Evolutionary conservation across 2,888 invertebrate genomes (phyloP).

Genomic region (Macroteleia sp.): DNA sequence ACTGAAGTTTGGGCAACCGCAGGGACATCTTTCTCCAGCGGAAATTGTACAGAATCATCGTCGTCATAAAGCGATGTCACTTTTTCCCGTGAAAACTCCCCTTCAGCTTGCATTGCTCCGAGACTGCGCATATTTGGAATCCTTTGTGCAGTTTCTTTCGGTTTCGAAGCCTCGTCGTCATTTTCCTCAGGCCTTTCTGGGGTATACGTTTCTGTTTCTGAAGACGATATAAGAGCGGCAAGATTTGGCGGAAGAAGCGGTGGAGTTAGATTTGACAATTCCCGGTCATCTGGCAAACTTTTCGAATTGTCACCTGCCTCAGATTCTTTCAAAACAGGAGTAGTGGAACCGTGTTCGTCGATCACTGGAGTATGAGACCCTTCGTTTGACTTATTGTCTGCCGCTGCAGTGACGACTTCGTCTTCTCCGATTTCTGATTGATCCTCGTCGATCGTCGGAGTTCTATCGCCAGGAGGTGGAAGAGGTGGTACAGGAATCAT

Average conservation of each 20-base stretch:
- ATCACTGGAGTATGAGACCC: constrained; percentile 38
- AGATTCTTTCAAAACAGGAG: neutral
- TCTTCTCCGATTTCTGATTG: constrained; percentile 9
- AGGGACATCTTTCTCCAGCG: constrained; percentile 72
- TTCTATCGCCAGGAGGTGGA: constrained; percentile 13
- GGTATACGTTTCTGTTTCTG: constrained; percentile 46
- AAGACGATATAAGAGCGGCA: neutral
- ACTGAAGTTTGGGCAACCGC: neutral
- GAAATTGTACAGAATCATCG: constrained; percentile 72
- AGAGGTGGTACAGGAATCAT: constrained; percentile 16
- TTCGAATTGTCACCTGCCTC: neutral
- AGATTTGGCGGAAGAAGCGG: constrained; percentile 24
- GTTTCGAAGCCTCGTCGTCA: constrained; percentile 29
- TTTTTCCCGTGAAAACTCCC: constrained; percentile 30
- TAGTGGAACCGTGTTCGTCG: constrained; percentile 16
- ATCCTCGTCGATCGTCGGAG: constrained; percentile 39
- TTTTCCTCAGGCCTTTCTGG: constrained; percentile 37
- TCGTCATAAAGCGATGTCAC: constrained; percentile 55
- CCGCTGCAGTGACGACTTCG: neutral
- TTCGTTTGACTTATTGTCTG: constrained; percentile 11
- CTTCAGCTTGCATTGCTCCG: constrained; percentile 16
- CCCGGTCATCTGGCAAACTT: constrained; percentile 13
- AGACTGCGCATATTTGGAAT: constrained; percentile 27
- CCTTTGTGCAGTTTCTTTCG: constrained; percentile 13
- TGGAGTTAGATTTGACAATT: constrained; percentile 41